Percentiles rank a stretch among this genome's conserved stretches.
Evolutionary conservation across 2,113 vertebrate species (phyloP).

Genomic region (Emydura subglobosa): DNA sequence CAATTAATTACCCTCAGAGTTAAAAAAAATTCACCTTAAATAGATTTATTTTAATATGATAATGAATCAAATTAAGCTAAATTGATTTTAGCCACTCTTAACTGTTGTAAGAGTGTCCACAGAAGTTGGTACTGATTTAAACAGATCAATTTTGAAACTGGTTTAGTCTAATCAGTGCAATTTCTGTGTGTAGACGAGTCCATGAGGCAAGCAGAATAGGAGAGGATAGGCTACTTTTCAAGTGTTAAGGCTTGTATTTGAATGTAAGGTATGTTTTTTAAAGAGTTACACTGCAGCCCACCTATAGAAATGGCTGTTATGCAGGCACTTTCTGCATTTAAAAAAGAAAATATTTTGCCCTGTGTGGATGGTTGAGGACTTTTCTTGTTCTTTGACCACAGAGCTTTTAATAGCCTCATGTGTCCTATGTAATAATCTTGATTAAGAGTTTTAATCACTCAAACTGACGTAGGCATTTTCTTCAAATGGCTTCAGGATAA

Average conservation of each 20-base stretch:
- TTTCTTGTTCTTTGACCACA: not conserved
- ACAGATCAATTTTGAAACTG: not conserved
- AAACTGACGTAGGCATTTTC: not conserved
- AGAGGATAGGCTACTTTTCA: not conserved
- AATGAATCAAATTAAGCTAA: not conserved
- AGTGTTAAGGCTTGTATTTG: not conserved
- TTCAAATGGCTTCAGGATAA: not conserved
- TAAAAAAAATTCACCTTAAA: not conserved
- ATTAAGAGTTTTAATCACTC: not conserved
- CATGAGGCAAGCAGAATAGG: not conserved
- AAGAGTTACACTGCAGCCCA: not conserved
- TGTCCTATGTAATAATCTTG: not conserved
- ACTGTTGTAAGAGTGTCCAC: not conserved
- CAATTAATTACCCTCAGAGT: not conserved
- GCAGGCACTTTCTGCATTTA: not conserved
- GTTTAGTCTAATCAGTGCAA: accelerated
- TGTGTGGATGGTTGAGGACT: not conserved
- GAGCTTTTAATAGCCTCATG: not conserved
- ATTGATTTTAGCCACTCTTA: not conserved
- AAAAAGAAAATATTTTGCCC: not conserved
- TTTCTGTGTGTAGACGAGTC: not conserved
- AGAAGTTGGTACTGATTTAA: not conserved
- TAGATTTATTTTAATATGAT: not conserved
- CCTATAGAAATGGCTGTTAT: not conserved
- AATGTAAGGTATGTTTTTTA: not conserved